Base-by-base conservation (phyloP, 2,888 invertebrate species). In the Eustalomyia histrio region DNA sequence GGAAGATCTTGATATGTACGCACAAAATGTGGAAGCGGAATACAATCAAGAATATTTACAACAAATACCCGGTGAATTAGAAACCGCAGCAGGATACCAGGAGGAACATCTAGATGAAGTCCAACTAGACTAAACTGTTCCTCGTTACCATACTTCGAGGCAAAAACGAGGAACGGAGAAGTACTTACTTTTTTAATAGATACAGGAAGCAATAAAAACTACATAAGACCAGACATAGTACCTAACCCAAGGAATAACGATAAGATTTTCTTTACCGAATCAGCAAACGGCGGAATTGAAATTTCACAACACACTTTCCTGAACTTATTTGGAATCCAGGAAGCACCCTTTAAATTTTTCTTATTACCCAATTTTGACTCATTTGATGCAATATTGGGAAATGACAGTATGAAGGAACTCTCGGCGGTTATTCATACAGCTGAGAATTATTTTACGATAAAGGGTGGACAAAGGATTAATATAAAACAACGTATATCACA, bases 121-220 rank as follows among this genome's bases (percentile, higher is more conserved):
- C n/a, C n/a, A n/a, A n/a, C n/a, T n/a, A n/a, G n/a, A n/a, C 18
- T 63, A 16, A 50, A 63, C 16, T 24, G 50, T 29, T 50, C 50
- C n/a, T 63, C 50, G 24, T 50, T 50, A 8, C 50, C 50, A 4
- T 63, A 63, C 12, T 63, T 50, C n/a, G 29, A 12, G 5, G 24
- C 52, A 7, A 43, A 64, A 29, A 29, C 53, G 52, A 53, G 35
- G 52, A 53, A 53, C 53, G 64, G 64, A 33, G 9, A 53, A 18
- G 12, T 7, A 29, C 24, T 64, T 3, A 64, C 6, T 10, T 29
- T 64, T 14, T 64, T 64, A 33, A 7, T 52, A 16, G 64, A 64
- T 9, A 64, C 64, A 1, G 64, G 64, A n/a, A 29, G 50, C 17
- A 64, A 64, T 16, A 64, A 64, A 2, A 64, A 64, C 9, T 64